Evolutionary conservation across 1,140 invertebrate species (phyloP).

Genomic region (Sipha flava): DNA sequence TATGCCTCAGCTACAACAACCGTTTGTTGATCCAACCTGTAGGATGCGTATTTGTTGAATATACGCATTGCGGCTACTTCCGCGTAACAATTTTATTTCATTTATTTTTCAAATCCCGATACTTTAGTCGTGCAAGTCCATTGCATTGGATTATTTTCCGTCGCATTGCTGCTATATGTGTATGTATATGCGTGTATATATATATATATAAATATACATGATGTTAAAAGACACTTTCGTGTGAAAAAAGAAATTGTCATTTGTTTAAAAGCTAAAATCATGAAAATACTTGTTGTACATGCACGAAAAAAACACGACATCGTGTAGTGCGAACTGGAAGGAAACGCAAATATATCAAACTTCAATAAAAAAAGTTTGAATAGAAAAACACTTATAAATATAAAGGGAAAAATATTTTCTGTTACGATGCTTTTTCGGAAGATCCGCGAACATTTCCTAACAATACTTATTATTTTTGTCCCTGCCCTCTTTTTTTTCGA

Average conservation of each 20-base stretch:
- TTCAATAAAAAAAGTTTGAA: constrained; percentile 13
- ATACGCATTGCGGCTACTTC: too few relatives aligned
- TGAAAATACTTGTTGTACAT: not conserved
- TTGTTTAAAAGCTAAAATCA: constrained; percentile 6
- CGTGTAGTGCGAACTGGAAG: not conserved
- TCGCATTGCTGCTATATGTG: too few relatives aligned
- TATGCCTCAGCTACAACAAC: too few relatives aligned
- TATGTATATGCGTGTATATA: too few relatives aligned
- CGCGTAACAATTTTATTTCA: too few relatives aligned
- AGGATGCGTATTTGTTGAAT: too few relatives aligned
- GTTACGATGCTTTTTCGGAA: not conserved
- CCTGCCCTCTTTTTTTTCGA: not conserved
- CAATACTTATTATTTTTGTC: not conserved
- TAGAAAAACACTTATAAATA: not conserved
- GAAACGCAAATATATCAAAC: not conserved
- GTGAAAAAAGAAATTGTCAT: not conserved
- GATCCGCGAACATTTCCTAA: not conserved
- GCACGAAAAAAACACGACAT: not conserved
- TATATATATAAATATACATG: not conserved
- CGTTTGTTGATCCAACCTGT: too few relatives aligned
- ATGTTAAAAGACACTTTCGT: not conserved
- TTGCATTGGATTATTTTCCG: too few relatives aligned
- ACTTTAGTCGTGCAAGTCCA: too few relatives aligned
- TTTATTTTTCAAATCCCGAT: too few relatives aligned
- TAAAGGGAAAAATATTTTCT: not conserved